Percentiles rank a stretch among this genome's conserved stretches.
These are phyloP conservation scores for Taenaris catops DNA, from an alignment of 2,888 invertebrate genomes.

Conservation along the genomic window DNA sequence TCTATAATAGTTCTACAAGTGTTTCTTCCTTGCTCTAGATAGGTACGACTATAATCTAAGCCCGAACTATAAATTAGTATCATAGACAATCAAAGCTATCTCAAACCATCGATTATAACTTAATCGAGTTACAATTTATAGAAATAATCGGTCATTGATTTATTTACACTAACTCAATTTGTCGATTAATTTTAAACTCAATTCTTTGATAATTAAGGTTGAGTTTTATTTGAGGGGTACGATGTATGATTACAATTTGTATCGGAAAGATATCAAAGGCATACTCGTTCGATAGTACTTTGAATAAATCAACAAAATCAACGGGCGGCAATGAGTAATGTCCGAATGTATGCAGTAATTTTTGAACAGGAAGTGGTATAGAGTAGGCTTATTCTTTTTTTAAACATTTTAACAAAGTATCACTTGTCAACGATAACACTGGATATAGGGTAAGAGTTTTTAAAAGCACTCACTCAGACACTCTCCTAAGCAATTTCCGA, in stretches of 20 bases:
- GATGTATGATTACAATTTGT: constrained; percentile 63
- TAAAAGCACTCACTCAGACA: no score
- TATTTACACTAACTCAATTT: constrained; percentile 37
- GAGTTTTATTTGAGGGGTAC: constrained; percentile 24
- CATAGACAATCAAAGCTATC: constrained; percentile 58
- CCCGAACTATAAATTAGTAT: constrained; percentile 8
- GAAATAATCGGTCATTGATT: constrained; percentile 76
- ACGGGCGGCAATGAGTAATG: constrained; percentile 74
- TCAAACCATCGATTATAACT: constrained; percentile 48
- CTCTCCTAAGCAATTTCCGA: no score
- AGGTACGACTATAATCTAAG: no score
- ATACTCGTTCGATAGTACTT: constrained; percentile 57
- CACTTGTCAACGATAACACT: no score
- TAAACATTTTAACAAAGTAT: background rate
- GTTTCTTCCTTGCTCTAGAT: no score
- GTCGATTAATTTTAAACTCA: constrained; percentile 26
- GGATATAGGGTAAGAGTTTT: no score
- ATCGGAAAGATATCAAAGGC: constrained; percentile 65
- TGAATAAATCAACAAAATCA: constrained; percentile 78
- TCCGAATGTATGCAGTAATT: constrained; percentile 48
- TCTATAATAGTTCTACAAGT: no score
- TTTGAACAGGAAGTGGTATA: constrained; percentile 33
- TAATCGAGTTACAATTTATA: constrained; percentile 52
- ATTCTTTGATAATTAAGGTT: constrained; percentile 25
- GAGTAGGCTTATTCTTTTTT: constrained; percentile 26